A percentile compares a stretch with the other conserved stretches of the same genome.
phyloP scores from a whole-genome alignment of 2,113 vertebrate species.

The Zosterops japonicus region DNA sequence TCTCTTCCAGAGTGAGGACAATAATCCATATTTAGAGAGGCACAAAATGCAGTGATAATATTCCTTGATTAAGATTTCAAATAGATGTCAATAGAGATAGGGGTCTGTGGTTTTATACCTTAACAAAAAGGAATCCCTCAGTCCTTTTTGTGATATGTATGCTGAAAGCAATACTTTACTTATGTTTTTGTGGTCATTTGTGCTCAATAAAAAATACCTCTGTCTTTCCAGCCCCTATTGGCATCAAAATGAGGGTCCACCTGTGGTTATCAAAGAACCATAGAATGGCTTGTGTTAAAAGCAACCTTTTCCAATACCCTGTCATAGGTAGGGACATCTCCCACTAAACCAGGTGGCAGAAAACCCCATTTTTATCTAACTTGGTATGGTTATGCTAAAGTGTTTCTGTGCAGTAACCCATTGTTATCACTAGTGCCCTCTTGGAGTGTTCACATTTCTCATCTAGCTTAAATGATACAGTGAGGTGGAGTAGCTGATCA shows the following conservation, averaged over 20 bases:
- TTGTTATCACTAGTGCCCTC: background rate
- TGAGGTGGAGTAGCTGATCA: background rate
- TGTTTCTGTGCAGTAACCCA: background rate
- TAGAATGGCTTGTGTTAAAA: background rate
- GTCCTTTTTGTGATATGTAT: background rate
- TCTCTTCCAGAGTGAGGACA: background rate
- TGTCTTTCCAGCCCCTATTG: background rate
- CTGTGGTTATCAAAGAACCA: background rate
- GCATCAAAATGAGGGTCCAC: background rate
- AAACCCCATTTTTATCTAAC: background rate
- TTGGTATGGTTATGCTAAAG: background rate
- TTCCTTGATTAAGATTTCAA: background rate
- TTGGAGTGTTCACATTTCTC: background rate
- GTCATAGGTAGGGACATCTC: background rate
- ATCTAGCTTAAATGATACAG: background rate
- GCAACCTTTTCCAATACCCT: accelerated
- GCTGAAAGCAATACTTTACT: background rate
- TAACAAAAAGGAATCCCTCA: background rate
- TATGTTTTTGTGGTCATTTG: background rate
- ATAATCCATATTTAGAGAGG: background rate
- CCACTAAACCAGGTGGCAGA: background rate
- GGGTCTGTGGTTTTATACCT: background rate
- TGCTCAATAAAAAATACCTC: background rate
- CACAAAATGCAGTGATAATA: background rate
- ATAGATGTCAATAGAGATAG: background rate